A percentile compares a stretch with the other conserved stretches of the same genome.
phyloP scores from a whole-genome alignment of 2,888 invertebrate genomes.

The Balanococcus diminutus region DNA sequence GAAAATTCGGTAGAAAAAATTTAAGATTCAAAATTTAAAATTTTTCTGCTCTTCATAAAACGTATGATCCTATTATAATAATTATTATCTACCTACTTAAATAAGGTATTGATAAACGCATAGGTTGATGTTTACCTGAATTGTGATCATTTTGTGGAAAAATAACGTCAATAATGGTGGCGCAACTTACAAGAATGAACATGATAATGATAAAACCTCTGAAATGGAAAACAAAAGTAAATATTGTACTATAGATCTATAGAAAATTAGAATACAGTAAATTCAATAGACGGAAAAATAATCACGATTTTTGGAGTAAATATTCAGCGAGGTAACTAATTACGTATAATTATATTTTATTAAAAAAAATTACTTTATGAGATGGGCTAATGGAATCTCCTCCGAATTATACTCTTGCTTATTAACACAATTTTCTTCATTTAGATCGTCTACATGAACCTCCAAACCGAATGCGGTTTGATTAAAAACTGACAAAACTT shows the following conservation, averaged over 20 bases:
- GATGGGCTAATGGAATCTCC: background rate
- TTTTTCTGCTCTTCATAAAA: too few relatives aligned
- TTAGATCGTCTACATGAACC: background rate
- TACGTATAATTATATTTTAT: too few relatives aligned
- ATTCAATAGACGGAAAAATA: too few relatives aligned
- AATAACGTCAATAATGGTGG: background rate
- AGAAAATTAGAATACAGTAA: too few relatives aligned
- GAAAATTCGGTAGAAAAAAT: too few relatives aligned
- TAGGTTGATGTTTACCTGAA: background rate
- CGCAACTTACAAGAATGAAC: background rate
- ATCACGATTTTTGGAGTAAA: too few relatives aligned
- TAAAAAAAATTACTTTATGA: background rate
- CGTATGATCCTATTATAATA: too few relatives aligned
- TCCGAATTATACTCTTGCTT: background rate
- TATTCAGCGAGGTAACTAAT: background rate
- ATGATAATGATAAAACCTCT: background rate
- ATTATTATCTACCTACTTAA: background rate
- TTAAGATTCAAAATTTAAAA: too few relatives aligned
- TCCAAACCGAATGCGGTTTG: background rate
- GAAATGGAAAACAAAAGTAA: background rate
- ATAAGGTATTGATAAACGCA: background rate
- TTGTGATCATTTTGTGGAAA: background rate
- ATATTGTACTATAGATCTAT: too few relatives aligned
- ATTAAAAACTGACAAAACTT: constrained; percentile 8
- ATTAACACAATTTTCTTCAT: background rate